Evolutionary conservation across 2,113 vertebrate genomes (phyloP).

Genomic region (Trinectes maculatus): DNA sequence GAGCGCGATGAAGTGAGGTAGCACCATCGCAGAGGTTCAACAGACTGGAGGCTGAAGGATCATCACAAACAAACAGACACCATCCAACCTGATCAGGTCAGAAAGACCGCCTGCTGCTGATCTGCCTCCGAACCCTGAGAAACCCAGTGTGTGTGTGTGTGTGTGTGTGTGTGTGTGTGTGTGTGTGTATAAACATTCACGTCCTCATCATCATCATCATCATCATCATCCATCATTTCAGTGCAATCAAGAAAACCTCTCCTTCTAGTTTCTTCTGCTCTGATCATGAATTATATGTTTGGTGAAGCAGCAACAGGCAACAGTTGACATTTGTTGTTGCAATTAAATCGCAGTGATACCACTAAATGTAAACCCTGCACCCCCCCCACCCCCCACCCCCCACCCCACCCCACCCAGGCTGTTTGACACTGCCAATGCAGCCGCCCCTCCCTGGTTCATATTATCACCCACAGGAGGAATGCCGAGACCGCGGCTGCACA

Average conservation of each 20-base stretch:
- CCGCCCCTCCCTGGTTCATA: constrained; percentile 59
- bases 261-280: not conserved
- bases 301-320: constrained; percentile 24
- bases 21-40: constrained; percentile 14
- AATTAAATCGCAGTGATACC: constrained; percentile 37
- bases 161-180: too few relatives aligned
- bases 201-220: not conserved
- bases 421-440: constrained; percentile 25
- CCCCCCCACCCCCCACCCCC: too few relatives aligned
- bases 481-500: constrained; percentile 66
- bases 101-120: too few relatives aligned
- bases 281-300: constrained; percentile 18
- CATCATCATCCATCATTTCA: not conserved
- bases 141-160: not conserved
- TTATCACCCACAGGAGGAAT: constrained; percentile 83
- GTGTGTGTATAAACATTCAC: not conserved
- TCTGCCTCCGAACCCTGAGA: not conserved
- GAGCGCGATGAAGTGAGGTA: constrained; percentile 56
- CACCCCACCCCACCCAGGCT: constrained; percentile 38
- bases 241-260: constrained; percentile 2
- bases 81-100: not conserved
- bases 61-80: constrained; percentile 17
- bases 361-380: constrained; percentile 43
- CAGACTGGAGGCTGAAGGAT: too few relatives aligned
- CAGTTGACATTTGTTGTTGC: constrained; percentile 42